These are phyloP conservation scores for Callipepla californica DNA, from an alignment of 2,113 vertebrate species.

Conservation along the genomic window DNA sequence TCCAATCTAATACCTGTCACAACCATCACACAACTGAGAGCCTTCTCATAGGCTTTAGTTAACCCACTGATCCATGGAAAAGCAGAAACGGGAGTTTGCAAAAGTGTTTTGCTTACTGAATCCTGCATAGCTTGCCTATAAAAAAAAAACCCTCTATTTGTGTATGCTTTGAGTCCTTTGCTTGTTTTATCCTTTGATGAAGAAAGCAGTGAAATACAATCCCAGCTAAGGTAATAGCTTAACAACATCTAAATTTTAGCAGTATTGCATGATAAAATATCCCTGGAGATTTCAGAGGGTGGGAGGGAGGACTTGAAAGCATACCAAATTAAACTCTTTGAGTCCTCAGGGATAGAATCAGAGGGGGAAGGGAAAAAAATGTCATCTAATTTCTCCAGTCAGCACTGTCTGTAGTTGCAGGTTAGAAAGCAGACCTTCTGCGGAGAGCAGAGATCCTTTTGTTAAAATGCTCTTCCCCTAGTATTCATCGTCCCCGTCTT, in stretches of 20 bases:
- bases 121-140: not conserved
- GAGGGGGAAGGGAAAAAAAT: slow-evolving; percentile 23
- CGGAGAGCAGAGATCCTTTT: not conserved
- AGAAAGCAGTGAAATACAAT: not conserved
- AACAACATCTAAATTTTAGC: slow-evolving; percentile 37
- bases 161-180: not conserved
- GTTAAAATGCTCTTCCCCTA: not conserved
- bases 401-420: slow-evolving; percentile 22
- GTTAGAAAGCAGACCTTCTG: not conserved
- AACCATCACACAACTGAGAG: not conserved
- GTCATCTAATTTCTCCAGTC: slow-evolving; percentile 44
- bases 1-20: slow-evolving; percentile 51
- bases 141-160: not conserved
- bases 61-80: slow-evolving; percentile 59
- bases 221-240: not conserved
- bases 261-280: slow-evolving; percentile 33
- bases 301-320: not conserved
- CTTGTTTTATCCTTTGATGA: not conserved
- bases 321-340: slow-evolving; percentile 42
- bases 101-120: not conserved
- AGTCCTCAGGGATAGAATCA: slow-evolving; percentile 30
- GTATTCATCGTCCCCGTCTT: not conserved
- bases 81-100: not conserved
- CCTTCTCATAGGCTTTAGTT: slow-evolving; percentile 30
- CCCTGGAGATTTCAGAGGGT: slow-evolving; percentile 5